These are phyloP conservation scores for Rutpela maculata DNA, from an alignment of 2,888 invertebrate genomes.

Conservation along the genomic window DNA sequence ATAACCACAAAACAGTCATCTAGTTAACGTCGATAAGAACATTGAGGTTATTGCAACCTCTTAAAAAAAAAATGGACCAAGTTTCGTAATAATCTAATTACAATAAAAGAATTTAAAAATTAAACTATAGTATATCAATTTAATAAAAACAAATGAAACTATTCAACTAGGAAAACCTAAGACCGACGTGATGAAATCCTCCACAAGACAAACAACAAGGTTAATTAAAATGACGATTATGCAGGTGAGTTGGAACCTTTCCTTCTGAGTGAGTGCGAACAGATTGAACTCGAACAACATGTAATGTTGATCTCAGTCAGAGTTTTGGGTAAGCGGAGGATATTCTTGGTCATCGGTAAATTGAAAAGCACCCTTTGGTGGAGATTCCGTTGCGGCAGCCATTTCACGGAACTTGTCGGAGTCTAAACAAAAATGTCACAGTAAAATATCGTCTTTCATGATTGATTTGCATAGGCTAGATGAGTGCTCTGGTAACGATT, in stretches of 20 bases:
- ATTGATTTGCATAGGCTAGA: not conserved
- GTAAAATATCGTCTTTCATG: slow-evolving; percentile 5
- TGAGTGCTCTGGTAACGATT: not conserved
- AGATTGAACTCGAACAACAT: slow-evolving; percentile 38
- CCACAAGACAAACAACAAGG: slow-evolving; percentile 67
- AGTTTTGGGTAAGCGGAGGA: slow-evolving; percentile 84
- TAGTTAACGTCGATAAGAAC: not conserved
- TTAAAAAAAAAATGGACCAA: slow-evolving; percentile 14
- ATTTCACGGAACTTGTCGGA: slow-evolving; percentile 85
- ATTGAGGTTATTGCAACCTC: not conserved
- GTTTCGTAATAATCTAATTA: not conserved
- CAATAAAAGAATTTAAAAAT: slow-evolving; percentile 7
- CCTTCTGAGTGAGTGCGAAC: slow-evolving; percentile 45
- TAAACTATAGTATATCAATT: not conserved
- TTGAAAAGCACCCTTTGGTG: slow-evolving; percentile 83
- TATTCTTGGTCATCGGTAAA: slow-evolving; percentile 90
- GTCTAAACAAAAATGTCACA: slow-evolving; percentile 74
- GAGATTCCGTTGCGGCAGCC: slow-evolving; percentile 83
- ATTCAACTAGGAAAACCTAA: slow-evolving; percentile 61
- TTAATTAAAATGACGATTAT: slow-evolving; percentile 69
- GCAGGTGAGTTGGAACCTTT: slow-evolving; percentile 65
- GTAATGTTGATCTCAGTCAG: slow-evolving; percentile 72
- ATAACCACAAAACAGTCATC: slow-evolving; percentile 5
- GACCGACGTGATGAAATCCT: slow-evolving; percentile 69
- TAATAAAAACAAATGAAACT: slow-evolving; percentile 34